Evolutionary conservation across 2,888 invertebrate genomes (phyloP).

Genomic region (Mycalesis mineus): DNA sequence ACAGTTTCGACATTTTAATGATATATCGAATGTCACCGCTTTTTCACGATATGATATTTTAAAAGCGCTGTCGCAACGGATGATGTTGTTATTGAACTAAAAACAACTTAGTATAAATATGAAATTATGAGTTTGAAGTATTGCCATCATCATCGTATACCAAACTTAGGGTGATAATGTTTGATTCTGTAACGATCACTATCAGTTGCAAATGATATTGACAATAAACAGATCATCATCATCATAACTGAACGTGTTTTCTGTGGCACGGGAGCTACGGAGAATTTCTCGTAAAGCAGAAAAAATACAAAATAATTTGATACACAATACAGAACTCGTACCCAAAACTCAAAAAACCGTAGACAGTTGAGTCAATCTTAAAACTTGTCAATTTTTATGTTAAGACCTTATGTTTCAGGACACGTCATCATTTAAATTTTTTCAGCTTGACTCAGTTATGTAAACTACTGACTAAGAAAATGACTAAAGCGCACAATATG

Average conservation of each 20-base stretch:
- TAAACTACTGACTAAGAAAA: conserved; percentile 48
- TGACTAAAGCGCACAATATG: conserved; percentile 50
- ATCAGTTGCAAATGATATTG: too few relatives aligned
- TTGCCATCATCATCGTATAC: not conserved
- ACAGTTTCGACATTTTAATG: conserved; percentile 4
- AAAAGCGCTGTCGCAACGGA: conserved; percentile 25
- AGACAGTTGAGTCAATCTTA: too few relatives aligned
- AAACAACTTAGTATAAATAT: not conserved
- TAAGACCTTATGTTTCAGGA: conserved; percentile 11
- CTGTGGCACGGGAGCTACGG: too few relatives aligned
- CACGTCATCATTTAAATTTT: conserved; percentile 49
- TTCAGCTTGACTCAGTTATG: conserved; percentile 58
- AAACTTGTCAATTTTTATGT: too few relatives aligned
- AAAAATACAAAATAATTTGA: too few relatives aligned
- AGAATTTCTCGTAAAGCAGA: too few relatives aligned
- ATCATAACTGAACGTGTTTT: too few relatives aligned
- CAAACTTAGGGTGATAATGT: too few relatives aligned
- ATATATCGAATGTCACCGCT: conserved; percentile 5
- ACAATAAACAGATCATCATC: too few relatives aligned
- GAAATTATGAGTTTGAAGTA: not conserved
- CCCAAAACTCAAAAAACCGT: too few relatives aligned
- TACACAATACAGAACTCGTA: too few relatives aligned
- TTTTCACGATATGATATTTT: conserved; percentile 12
- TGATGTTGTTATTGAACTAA: not conserved
- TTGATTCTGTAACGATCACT: too few relatives aligned